Evolutionary conservation across 2,113 vertebrate genomes (phyloP).

Genomic region (Ptychochromis oligacanthus): DNA sequence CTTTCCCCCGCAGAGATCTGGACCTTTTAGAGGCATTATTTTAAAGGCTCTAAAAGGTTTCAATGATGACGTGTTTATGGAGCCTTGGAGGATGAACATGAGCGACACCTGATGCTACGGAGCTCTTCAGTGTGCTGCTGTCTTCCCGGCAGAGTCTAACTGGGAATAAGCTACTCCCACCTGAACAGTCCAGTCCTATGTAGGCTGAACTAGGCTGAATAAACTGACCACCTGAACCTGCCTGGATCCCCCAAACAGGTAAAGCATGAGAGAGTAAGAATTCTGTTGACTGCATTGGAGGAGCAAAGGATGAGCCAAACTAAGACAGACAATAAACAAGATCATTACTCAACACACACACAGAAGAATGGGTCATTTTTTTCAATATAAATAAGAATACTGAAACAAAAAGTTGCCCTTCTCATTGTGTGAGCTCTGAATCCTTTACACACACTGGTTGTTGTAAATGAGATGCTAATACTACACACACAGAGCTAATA

Average conservation of each 20-base stretch:
- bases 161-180: background rate
- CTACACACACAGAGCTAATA: constrained; percentile 40
- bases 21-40: background rate
- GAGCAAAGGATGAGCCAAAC: background rate
- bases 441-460: constrained; percentile 48
- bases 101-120: constrained; percentile 36
- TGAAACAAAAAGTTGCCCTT: background rate
- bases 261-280: background rate
- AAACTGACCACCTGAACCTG: constrained; percentile 45
- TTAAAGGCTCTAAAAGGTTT: too few relatives aligned
- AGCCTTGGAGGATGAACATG: background rate
- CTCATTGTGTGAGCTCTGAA: constrained; percentile 7
- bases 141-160: background rate
- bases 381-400: background rate
- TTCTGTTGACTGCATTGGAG: background rate
- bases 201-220: constrained; percentile 9
- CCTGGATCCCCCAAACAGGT: background rate
- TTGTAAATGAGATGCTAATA: constrained; percentile 42
- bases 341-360: background rate
- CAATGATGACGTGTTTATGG: background rate
- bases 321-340: background rate
- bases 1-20: background rate
- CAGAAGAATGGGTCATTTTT: background rate
- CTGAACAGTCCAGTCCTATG: constrained; percentile 33
- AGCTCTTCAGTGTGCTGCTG: constrained; percentile 3